phyloP scores from a whole-genome alignment of 2,888 invertebrate genomes.

The Rutpela maculata region DNA sequence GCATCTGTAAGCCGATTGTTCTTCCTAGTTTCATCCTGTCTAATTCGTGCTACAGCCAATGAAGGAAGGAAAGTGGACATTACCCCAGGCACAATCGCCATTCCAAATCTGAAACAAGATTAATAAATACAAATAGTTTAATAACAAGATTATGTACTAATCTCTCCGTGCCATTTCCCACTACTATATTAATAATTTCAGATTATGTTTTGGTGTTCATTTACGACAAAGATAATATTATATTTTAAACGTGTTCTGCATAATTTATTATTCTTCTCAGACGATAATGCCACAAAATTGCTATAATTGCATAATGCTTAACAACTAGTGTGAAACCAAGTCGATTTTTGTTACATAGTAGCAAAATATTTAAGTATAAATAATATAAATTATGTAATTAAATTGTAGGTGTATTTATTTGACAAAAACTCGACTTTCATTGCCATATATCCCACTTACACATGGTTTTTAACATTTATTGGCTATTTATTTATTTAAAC shows the following conservation, averaged over 20 bases:
- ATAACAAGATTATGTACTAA: slow-evolving; percentile 37
- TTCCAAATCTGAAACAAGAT: slow-evolving; percentile 47
- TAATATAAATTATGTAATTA: no score
- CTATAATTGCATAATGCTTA: no score
- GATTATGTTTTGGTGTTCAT: background rate
- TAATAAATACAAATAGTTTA: slow-evolving; percentile 49
- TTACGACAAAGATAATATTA: background rate
- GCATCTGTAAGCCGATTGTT: slow-evolving; percentile 67
- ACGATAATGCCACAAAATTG: no score
- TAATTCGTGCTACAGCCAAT: slow-evolving; percentile 57
- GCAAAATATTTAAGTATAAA: no score
- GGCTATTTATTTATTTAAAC: no score
- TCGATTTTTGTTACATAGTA: no score
- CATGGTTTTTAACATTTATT: no score
- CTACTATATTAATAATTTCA: background rate
- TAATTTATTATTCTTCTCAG: background rate
- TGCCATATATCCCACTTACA: no score
- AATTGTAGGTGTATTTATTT: no score
- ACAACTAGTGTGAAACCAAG: no score
- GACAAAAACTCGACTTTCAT: no score
- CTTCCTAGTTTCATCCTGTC: slow-evolving; percentile 58
- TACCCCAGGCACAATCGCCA: slow-evolving; percentile 28
- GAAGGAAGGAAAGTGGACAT: slow-evolving; percentile 42
- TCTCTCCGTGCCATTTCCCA: background rate
- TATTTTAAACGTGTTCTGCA: background rate